phyloP scores from a whole-genome alignment of 2,888 invertebrate genomes.

The Drosophila acutilabella region DNA sequence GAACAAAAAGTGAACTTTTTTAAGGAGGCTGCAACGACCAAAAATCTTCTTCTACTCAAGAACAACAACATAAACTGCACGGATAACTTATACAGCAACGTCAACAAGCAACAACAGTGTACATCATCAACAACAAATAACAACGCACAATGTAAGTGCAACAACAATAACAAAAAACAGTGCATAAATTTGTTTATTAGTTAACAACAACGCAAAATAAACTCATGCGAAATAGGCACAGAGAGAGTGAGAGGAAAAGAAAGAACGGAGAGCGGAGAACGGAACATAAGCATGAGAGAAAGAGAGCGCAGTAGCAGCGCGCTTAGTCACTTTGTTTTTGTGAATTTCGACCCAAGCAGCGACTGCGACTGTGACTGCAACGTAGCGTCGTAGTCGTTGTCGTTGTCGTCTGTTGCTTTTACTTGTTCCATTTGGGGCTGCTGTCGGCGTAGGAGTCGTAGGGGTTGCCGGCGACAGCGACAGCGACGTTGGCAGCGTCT shows the following conservation, averaged over 20 bases:
- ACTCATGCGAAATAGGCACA: slow-evolving; percentile 32
- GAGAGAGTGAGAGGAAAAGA: slow-evolving; percentile 11
- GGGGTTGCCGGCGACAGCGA: slow-evolving; percentile 66
- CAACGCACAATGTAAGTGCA: slow-evolving; percentile 62
- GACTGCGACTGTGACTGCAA: slow-evolving; percentile 25
- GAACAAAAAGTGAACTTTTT: slow-evolving; percentile 81
- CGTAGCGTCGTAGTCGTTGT: slow-evolving; percentile 13
- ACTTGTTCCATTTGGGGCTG: slow-evolving; percentile 48
- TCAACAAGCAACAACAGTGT: slow-evolving; percentile 42
- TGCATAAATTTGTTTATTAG: slow-evolving; percentile 53
- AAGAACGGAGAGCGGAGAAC: slow-evolving; percentile 13
- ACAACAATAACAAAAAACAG: slow-evolving; percentile 26
- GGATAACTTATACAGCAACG: slow-evolving; percentile 53
- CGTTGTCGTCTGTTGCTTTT: slow-evolving; percentile 40
- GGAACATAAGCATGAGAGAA: neutral
- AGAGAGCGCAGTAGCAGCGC: slow-evolving; percentile 46
- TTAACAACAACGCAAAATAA: slow-evolving; percentile 59
- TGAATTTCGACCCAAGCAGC: slow-evolving; percentile 66
- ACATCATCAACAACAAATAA: slow-evolving; percentile 33
- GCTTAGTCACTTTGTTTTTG: slow-evolving; percentile 77
- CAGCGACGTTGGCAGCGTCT: slow-evolving; percentile 66
- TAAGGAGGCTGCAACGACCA: slow-evolving; percentile 71
- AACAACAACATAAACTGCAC: slow-evolving; percentile 44
- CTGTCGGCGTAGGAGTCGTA: slow-evolving; percentile 60
- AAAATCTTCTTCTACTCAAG: slow-evolving; percentile 57